Evolutionary conservation across 2,797 vertebrate genomes (phyloP).

Genomic region (Neoniphon sammara): DNA sequence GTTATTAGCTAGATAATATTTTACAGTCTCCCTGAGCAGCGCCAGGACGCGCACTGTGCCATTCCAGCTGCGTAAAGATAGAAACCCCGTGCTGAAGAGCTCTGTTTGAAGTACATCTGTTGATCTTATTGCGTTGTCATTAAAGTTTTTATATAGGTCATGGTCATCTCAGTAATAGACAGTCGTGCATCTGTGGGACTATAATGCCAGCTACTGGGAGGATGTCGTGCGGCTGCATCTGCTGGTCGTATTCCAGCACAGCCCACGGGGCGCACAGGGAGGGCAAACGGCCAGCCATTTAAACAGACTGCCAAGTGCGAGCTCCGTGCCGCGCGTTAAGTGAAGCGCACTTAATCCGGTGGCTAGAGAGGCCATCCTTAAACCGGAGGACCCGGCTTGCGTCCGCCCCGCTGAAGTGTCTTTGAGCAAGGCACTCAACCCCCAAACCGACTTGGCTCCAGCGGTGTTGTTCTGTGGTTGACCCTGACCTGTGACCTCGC

Average conservation of each 20-base stretch:
- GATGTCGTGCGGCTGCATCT: constrained; percentile 8
- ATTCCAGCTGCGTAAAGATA: constrained; percentile 8
- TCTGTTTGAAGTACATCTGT: constrained; percentile 44
- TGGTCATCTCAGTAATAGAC: constrained; percentile 31
- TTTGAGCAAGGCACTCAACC: constrained; percentile 39
- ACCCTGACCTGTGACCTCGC: constrained; percentile 66
- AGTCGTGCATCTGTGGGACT: constrained; percentile 31
- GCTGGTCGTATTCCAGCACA: background rate
- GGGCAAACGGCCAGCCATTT: background rate
- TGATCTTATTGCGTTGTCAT: constrained; percentile 24
- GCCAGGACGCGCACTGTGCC: background rate
- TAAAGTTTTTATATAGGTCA: constrained; percentile 41
- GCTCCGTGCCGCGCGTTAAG: constrained; percentile 2
- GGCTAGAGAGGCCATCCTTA: constrained; percentile 13
- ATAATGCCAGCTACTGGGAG: constrained; percentile 17
- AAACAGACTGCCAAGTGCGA: constrained; percentile 17
- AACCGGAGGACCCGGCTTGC: background rate
- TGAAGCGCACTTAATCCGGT: constrained; percentile 20
- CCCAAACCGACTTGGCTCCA: constrained; percentile 48
- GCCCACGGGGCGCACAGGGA: constrained; percentile 5
- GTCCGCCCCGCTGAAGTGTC: constrained; percentile 55
- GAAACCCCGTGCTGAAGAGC: constrained; percentile 16
- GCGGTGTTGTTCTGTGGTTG: constrained; percentile 34
- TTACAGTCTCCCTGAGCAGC: background rate
- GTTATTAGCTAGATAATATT: too few species aligned